These are phyloP conservation scores for Dicycla oo DNA, from an alignment of 2,888 invertebrate species.

Conservation along the genomic window DNA sequence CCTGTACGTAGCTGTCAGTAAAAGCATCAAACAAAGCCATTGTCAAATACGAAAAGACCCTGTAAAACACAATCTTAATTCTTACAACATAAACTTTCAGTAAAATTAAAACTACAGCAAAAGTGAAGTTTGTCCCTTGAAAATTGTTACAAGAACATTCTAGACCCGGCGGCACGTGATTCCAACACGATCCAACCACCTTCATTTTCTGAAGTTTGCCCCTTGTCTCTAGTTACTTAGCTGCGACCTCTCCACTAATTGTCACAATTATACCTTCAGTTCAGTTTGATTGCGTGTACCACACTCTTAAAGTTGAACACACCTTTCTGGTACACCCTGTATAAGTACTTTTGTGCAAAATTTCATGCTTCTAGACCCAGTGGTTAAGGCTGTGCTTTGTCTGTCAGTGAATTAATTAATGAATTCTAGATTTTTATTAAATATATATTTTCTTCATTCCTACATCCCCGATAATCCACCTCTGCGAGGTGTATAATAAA, in stretches of 20 bases:
- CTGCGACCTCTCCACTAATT: slow-evolving; percentile 48
- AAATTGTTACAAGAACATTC: slow-evolving; percentile 12
- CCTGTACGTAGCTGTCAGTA: too few relatives aligned
- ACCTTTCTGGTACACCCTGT: too few relatives aligned
- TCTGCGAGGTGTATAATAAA: too few relatives aligned
- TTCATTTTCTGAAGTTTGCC: slow-evolving; percentile 15
- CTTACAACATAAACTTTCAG: background rate
- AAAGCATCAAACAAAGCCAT: background rate
- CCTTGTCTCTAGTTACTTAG: background rate
- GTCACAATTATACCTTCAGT: slow-evolving; percentile 41
- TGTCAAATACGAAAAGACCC: background rate
- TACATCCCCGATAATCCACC: too few relatives aligned
- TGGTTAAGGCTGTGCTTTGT: too few relatives aligned
- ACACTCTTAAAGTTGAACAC: too few relatives aligned
- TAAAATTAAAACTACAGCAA: background rate
- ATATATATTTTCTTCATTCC: too few relatives aligned
- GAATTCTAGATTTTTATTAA: too few relatives aligned
- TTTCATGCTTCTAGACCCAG: too few relatives aligned
- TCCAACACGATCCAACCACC: slow-evolving; percentile 17
- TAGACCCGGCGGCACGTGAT: slow-evolving; percentile 23
- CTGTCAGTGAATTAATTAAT: too few relatives aligned
- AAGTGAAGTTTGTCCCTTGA: background rate
- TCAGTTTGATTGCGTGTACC: too few relatives aligned
- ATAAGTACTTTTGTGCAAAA: too few relatives aligned
- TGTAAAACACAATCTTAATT: background rate